phyloP scores from a whole-genome alignment of 2,888 invertebrate species.

The Mesorhabditis belari region DNA sequence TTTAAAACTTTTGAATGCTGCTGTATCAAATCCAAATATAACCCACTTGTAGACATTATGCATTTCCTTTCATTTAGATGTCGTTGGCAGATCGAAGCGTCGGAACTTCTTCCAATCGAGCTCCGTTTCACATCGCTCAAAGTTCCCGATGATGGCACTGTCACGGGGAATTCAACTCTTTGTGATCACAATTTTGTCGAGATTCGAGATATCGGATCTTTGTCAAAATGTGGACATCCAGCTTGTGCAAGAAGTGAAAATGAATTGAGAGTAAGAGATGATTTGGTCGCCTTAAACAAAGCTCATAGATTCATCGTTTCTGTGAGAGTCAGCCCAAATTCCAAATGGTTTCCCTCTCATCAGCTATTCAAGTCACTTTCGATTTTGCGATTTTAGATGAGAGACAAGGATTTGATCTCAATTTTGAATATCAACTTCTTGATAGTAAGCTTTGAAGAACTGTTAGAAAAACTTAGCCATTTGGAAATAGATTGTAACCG shows the following conservation, averaged over 20 bases:
- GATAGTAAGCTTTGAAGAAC: conserved; percentile 8
- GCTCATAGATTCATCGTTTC: background rate
- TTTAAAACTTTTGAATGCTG: background rate
- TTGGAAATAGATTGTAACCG: conserved; percentile 43
- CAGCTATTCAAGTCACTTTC: conserved; percentile 19
- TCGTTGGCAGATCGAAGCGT: conserved; percentile 35
- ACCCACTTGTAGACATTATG: no score
- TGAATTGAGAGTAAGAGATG: conserved; percentile 16
- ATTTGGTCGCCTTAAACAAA: conserved; percentile 5
- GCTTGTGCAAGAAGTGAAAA: conserved; percentile 21
- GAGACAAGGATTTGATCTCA: conserved; percentile 2
- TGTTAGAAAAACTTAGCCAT: background rate
- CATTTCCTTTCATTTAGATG: conserved; percentile 31
- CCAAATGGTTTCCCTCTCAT: conserved; percentile 22
- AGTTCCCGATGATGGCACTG: background rate
- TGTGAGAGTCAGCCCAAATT: conserved; percentile 7
- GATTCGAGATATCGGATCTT: conserved; percentile 24
- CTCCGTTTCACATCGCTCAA: background rate
- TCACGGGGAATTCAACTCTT: background rate
- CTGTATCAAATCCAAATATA: no score
- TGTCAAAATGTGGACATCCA: conserved; percentile 26
- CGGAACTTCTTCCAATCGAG: conserved; percentile 2
- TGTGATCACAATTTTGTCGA: conserved; percentile 19
- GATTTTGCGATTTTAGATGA: background rate
- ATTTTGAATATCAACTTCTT: conserved; percentile 9